Percentiles rank a stretch among this genome's conserved stretches.
Evolutionary conservation across 2,888 invertebrate genomes (phyloP).

Genomic region (Ophion slaviceki): DNA sequence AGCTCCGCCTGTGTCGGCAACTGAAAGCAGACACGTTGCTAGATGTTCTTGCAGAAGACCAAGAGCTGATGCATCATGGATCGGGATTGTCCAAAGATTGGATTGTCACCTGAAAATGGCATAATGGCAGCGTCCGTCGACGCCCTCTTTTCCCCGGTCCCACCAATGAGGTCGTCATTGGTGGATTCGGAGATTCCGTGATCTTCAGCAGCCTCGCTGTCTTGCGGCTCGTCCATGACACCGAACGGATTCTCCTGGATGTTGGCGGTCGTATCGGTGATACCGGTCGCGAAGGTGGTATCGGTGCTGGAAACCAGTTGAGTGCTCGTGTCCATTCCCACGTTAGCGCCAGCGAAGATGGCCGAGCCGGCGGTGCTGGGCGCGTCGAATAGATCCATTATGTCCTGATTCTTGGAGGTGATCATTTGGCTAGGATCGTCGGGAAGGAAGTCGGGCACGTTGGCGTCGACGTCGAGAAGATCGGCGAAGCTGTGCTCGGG

Average conservation of each 20-base stretch:
- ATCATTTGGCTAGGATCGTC: constrained; percentile 77
- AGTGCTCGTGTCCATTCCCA: constrained; percentile 66
- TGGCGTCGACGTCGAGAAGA: constrained; percentile 86
- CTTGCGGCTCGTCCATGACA: constrained; percentile 38
- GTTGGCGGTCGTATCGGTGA: constrained; percentile 61
- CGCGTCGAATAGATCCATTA: constrained; percentile 81
- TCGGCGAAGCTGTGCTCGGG: constrained; percentile 88
- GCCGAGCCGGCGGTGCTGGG: constrained; percentile 73
- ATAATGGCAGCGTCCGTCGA: constrained; percentile 66
- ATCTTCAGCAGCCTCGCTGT: constrained; percentile 41
- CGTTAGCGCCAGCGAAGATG: constrained; percentile 71
- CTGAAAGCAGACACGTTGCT: constrained; percentile 77
- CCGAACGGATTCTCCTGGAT: constrained; percentile 77
- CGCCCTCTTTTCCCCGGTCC: constrained; percentile 70
- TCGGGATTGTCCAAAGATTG: background rate
- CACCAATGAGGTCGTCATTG: constrained; percentile 51
- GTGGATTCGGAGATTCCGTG: constrained; percentile 49
- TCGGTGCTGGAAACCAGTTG: constrained; percentile 68
- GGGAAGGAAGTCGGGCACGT: constrained; percentile 79
- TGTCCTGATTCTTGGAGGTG: constrained; percentile 73
- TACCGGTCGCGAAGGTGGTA: constrained; percentile 68
- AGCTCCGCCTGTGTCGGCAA: constrained; percentile 76
- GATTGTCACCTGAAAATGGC: constrained; percentile 63
- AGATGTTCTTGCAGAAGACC: background rate
- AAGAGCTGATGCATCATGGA: background rate